Evolutionary conservation across 2,888 invertebrate genomes (phyloP), one percentile per base, ranked within the genome.

Genomic region (Bhutanitis thaidina): DNA sequence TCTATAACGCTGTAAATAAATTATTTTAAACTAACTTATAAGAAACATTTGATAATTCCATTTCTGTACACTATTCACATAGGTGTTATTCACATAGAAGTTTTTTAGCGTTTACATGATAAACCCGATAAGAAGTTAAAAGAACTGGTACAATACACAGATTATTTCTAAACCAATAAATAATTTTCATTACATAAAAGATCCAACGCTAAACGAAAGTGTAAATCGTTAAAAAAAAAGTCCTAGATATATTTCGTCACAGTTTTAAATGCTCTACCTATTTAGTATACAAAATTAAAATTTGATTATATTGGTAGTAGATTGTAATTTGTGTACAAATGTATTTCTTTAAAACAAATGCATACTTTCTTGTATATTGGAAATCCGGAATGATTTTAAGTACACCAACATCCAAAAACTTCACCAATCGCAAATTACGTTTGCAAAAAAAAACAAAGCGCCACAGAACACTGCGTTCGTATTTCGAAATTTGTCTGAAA

Each of bases 61-160:
- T 75, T 74, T 80, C 81, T 87, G 77, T 88, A 86, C 86, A 88
- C 63, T 72, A 63, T 76, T 69, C 64, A 68, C 65, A 60, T 57
- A 49, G 12, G 41, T 38, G 48, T 54, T 43, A 61, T 60, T 61
- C 58, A 64, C 59, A 63, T 46, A 49, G 52, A 53, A 52, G 32
- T 34, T 34, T 27, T 12, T 13, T 12, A 34, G 10, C 12, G 10
- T 12, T 34, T 5, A 13, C 9, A 34, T 34, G 1, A 34, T 34
- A 12, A n/a, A 13, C 5, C 12, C 3, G n/a, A 30, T n/a, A 30
- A 30, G 30, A 27, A 7, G 5, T 27, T 27, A 8, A 27, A 7
- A 4, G 7, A 46, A 40, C 48, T 58, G 56, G 47, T 13, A n/a
- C 16, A 7, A 29, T 8, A 41, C 44, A 47, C 45, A 27, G 37